Conservation (phyloP, 2,797 vertebrate genomes). For the Pelobates cultripes region DNA sequence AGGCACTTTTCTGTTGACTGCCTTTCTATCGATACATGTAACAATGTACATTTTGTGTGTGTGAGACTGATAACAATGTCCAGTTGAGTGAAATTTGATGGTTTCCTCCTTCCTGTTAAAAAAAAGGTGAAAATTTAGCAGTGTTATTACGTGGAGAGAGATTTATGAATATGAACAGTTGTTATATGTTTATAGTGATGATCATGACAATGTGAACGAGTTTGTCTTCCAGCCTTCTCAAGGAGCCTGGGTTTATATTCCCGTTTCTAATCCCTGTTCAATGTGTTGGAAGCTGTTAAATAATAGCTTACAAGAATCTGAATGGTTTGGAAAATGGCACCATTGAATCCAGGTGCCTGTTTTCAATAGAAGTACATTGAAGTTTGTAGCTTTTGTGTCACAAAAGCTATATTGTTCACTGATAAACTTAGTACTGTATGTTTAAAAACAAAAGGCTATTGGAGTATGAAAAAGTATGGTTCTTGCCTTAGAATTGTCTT, state of each 20-base stretch:
- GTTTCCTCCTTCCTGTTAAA: slow-evolving; percentile 22
- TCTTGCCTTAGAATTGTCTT: neutral
- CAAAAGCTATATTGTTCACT: neutral
- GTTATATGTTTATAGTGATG: slow-evolving; percentile 33
- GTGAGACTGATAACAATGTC: slow-evolving; percentile 45
- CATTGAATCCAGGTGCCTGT: neutral
- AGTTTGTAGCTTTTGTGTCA: neutral
- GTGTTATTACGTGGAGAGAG: slow-evolving; percentile 30
- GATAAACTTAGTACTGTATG: neutral
- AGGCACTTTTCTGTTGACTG: slow-evolving; percentile 53
- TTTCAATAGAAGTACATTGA: neutral
- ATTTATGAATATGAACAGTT: slow-evolving; percentile 25
- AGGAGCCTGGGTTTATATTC: slow-evolving; percentile 7
- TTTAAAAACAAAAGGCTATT: neutral
- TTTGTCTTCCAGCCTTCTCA: slow-evolving; percentile 41
- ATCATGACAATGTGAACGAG: slow-evolving; percentile 25
- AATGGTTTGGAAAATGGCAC: neutral
- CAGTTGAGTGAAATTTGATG: slow-evolving; percentile 46
- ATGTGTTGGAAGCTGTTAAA: neutral
- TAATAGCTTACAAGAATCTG: neutral
- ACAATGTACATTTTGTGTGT: slow-evolving; percentile 52
- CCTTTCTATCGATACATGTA: slow-evolving; percentile 55
- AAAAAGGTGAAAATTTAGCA: slow-evolving; percentile 29
- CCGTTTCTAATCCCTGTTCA: slow-evolving; percentile 18
- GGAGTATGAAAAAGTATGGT: neutral